Conservation (phyloP, 2,888 invertebrate species). For the Urechis unicinctus region DNA sequence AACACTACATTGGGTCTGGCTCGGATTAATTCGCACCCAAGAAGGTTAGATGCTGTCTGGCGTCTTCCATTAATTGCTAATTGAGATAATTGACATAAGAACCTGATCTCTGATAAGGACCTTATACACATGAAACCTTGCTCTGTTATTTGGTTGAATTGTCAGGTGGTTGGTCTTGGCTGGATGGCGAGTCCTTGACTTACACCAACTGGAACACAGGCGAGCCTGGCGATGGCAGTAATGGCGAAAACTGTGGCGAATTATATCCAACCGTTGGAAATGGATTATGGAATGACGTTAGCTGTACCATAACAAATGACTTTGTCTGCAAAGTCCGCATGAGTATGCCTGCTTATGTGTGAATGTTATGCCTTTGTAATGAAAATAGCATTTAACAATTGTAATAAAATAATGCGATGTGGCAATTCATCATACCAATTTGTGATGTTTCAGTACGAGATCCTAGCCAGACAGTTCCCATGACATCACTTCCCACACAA, state of each 20-base stretch:
- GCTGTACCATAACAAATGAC: neutral
- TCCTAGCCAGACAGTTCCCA: too few relatives aligned
- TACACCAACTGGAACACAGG: conserved; percentile 3
- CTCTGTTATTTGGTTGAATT: too few relatives aligned
- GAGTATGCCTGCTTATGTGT: conserved; percentile 2
- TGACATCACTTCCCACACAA: too few relatives aligned
- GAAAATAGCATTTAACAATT: too few relatives aligned
- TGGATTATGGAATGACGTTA: conserved; percentile 5
- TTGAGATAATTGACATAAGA: neutral
- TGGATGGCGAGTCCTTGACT: neutral
- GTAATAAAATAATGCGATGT: too few relatives aligned
- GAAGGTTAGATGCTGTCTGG: neutral
- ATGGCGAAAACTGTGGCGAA: conserved; percentile 5
- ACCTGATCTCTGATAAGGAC: too few relatives aligned
- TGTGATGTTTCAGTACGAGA: too few relatives aligned
- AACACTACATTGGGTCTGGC: neutral
- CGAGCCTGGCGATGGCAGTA: neutral
- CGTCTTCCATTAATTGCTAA: neutral
- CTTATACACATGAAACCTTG: too few relatives aligned
- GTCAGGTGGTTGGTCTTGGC: conserved; percentile 1
- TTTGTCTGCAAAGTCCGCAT: conserved; percentile 2
- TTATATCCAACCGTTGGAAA: neutral
- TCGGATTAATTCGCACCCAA: conserved; percentile 1
- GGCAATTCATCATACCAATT: too few relatives aligned
- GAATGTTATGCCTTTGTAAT: too few relatives aligned